Evolutionary conservation across 1,140 invertebrate species (phyloP), one percentile per base, ranked within the genome.

Genomic region (Drosophila lacertosa): DNA sequence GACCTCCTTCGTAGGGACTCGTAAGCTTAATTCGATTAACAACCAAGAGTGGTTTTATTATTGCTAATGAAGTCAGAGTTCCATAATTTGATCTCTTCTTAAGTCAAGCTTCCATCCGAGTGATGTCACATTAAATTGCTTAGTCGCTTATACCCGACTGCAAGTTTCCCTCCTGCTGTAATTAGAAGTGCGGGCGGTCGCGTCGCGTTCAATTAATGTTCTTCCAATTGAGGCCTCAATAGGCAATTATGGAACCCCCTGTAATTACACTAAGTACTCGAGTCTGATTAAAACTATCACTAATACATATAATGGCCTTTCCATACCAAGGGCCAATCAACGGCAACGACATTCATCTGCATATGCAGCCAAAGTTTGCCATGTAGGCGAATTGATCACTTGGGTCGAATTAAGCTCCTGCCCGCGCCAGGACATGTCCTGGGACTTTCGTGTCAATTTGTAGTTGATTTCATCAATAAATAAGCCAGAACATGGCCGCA

Each of bases 381-480:
- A 57, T 29, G 29, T 20, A 35, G 35, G 67, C 13, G 74, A 88
- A 86, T 86, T 86, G 82, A 82, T 88, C 82, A 82, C 78, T 86
- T 82, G 82, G 83, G 82, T 65, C 68, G 82, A 81, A 88, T 86
- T 86, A 88, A 75, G 77, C 60, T 59, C 62, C 39, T 42, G 15
- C 39, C 24, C 13, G 20, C 3, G 20, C 11, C n/a, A 16, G 32
- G 42, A 18, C 20, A 29, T 33, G 15, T 57, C 73, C 72, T 63
- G 51, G 69, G 74, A 80, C 53, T 81, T 88, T 77, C 81, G 77
- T 86, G 81, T 81, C 82, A 88, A 88, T 53, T 75, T 70, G 66
- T 54, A 80, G 74, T 86, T 81, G 74, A 53, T 54, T 63, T 82
- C 66, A 86, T 86, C 74, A 86, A 86, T 86, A 86, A 86, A 77